These are phyloP conservation scores for Ophioninae sp. DNA, from an alignment of 2,888 invertebrate genomes.

Conservation along the genomic window DNA sequence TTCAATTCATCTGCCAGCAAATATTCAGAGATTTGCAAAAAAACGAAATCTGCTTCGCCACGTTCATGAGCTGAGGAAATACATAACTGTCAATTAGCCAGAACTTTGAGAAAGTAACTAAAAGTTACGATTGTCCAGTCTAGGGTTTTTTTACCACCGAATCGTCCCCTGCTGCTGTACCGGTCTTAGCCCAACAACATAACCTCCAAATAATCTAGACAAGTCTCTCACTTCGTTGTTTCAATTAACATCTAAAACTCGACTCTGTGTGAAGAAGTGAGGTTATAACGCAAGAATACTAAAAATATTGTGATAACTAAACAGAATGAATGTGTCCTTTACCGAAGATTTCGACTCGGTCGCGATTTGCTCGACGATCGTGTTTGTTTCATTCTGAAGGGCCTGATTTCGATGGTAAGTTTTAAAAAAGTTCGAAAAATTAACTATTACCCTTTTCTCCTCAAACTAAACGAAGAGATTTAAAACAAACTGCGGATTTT, in stretches of 20 bases:
- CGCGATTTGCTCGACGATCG: not conserved
- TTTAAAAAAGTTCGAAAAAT: not conserved
- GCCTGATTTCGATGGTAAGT: not conserved
- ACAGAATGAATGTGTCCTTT: not conserved
- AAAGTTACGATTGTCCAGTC: no score
- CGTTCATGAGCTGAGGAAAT: no score
- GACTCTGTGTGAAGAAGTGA: not conserved
- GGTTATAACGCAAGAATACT: not conserved
- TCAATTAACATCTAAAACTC: not conserved
- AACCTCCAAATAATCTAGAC: conserved; percentile 10
- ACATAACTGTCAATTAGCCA: no score
- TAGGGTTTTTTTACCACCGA: no score
- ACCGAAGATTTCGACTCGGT: not conserved
- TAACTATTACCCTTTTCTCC: not conserved
- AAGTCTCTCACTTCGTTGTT: not conserved
- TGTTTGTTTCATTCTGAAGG: not conserved
- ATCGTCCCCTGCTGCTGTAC: not conserved
- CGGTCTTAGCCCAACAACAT: conserved; percentile 7
- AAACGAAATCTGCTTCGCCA: no score
- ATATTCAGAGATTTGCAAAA: no score
- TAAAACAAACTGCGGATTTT: not conserved
- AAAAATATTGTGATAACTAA: not conserved
- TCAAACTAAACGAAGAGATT: not conserved
- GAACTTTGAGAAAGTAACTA: no score
- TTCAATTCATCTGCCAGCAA: no score